Conservation (phyloP, 2,888 invertebrate genomes). For the Crematogaster levior region DNA sequence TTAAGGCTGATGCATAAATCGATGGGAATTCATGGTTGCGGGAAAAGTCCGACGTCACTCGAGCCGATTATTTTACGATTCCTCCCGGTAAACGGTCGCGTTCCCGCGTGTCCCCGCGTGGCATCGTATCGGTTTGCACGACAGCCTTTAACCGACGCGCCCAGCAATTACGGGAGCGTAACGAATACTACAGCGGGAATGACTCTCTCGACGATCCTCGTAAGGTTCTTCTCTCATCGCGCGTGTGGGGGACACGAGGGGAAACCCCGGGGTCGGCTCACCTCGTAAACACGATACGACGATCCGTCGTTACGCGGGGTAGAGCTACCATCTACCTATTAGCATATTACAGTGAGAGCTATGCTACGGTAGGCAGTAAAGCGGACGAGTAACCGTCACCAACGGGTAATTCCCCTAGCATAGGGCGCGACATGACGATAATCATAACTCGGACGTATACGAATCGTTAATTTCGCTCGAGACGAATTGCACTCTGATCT, state of each 20-base stretch:
- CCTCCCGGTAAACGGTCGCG: neutral
- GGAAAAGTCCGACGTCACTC: neutral
- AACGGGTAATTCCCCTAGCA: slow-evolving; percentile 61
- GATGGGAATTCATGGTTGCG: neutral
- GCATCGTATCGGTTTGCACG: slow-evolving; percentile 27
- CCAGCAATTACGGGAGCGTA: slow-evolving; percentile 42
- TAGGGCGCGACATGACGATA: slow-evolving; percentile 59
- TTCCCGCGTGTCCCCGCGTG: neutral
- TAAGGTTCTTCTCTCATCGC: slow-evolving; percentile 50
- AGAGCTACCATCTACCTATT: slow-evolving; percentile 73
- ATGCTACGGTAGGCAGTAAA: slow-evolving; percentile 67
- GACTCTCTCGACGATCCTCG: slow-evolving; percentile 56
- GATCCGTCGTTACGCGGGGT: slow-evolving; percentile 69
- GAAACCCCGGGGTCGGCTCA: slow-evolving; percentile 58
- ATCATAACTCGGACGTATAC: slow-evolving; percentile 66
- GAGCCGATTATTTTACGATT: slow-evolving; percentile 26
- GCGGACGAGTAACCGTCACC: slow-evolving; percentile 75
- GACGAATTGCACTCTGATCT: neutral
- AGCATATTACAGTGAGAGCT: slow-evolving; percentile 76
- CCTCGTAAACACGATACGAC: slow-evolving; percentile 74
- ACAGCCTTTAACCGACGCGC: slow-evolving; percentile 19
- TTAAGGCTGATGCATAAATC: slow-evolving; percentile 10
- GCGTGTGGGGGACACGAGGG: slow-evolving; percentile 53
- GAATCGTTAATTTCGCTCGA: slow-evolving; percentile 63
- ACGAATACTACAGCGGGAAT: slow-evolving; percentile 42